phyloP scores from a whole-genome alignment of 2,888 invertebrate species.

The Drosophila silvestris region DNA sequence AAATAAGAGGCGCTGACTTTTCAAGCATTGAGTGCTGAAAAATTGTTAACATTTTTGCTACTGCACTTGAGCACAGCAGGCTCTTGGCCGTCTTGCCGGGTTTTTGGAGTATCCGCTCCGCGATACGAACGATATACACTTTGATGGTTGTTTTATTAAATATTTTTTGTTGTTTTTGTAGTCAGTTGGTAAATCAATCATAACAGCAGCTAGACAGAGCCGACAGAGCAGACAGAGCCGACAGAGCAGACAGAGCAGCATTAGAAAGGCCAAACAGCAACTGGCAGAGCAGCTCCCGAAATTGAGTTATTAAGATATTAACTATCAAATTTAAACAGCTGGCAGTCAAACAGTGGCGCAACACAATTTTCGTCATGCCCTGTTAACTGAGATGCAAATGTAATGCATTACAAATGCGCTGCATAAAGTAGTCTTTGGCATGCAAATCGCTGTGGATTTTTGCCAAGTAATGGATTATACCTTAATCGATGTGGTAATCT shows the following conservation, averaged over 20 bases:
- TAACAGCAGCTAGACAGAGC: slow-evolving; percentile 28
- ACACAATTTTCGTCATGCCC: slow-evolving; percentile 37
- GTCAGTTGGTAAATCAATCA: slow-evolving; percentile 69
- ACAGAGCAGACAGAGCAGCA: slow-evolving; percentile 16
- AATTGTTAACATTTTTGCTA: slow-evolving; percentile 80
- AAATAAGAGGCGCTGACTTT: slow-evolving; percentile 73
- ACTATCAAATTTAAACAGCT: slow-evolving; percentile 14
- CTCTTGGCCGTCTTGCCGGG: slow-evolving; percentile 13
- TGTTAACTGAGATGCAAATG: not conserved
- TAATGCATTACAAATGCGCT: slow-evolving; percentile 13
- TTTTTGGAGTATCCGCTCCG: slow-evolving; percentile 17
- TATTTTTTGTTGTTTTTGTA: not conserved
- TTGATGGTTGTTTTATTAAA: slow-evolving; percentile 2
- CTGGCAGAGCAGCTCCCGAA: slow-evolving; percentile 27
- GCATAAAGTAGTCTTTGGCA: not conserved
- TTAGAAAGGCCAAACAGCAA: slow-evolving; percentile 60
- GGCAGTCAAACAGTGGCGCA: slow-evolving; percentile 10
- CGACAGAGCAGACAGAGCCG: slow-evolving; percentile 39
- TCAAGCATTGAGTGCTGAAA: slow-evolving; percentile 75
- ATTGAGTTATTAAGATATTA: slow-evolving; percentile 50
- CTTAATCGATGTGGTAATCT: slow-evolving; percentile 16
- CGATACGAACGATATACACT: slow-evolving; percentile 4
- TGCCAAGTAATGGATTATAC: slow-evolving; percentile 23
- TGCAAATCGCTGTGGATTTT: not conserved
- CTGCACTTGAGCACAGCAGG: slow-evolving; percentile 70